Percentiles rank a stretch among this genome's conserved stretches.
phyloP scores from a whole-genome alignment of 23 tunicate species.

The Aplidium turbinatum region DNA sequence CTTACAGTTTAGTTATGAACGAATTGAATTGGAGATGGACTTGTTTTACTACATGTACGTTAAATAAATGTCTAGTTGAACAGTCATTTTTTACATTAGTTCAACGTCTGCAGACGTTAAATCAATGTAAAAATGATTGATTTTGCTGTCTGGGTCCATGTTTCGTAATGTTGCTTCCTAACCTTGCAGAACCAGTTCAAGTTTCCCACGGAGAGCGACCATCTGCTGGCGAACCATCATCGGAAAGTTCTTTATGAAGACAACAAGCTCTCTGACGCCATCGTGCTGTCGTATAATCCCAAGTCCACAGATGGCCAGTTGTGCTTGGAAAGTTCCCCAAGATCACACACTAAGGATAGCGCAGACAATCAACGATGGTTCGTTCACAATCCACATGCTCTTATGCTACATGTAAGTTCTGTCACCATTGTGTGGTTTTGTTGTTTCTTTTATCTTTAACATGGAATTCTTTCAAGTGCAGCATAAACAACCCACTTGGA shows the following conservation, averaged over 20 bases:
- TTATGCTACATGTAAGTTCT: conserved; percentile 80
- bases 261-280: conserved; percentile 68
- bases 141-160: not conserved
- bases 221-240: conserved; percentile 80
- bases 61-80: too few relatives aligned
- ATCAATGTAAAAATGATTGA: not conserved
- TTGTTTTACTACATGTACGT: too few relatives aligned
- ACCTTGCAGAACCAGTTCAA: conserved; percentile 77
- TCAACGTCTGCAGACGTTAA: not conserved
- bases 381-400: conserved; percentile 98
- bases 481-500: too few relatives aligned
- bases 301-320: conserved; percentile 96
- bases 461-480: too few relatives aligned
- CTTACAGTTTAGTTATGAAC: too few relatives aligned
- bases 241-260: conserved; percentile 90
- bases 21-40: too few relatives aligned
- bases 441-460: too few relatives aligned
- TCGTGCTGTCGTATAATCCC: conserved; percentile 96
- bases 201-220: conserved; percentile 89
- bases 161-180: not conserved
- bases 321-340: conserved; percentile 93
- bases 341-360: conserved; percentile 38
- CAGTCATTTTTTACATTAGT: not conserved
- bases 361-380: conserved; percentile 83
- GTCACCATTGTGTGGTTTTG: not conserved